Percentiles rank a stretch among this genome's conserved stretches.
These are phyloP conservation scores for Leptodactylus fuscus DNA, from an alignment of 2,113 vertebrate genomes.

Conservation along the genomic window DNA sequence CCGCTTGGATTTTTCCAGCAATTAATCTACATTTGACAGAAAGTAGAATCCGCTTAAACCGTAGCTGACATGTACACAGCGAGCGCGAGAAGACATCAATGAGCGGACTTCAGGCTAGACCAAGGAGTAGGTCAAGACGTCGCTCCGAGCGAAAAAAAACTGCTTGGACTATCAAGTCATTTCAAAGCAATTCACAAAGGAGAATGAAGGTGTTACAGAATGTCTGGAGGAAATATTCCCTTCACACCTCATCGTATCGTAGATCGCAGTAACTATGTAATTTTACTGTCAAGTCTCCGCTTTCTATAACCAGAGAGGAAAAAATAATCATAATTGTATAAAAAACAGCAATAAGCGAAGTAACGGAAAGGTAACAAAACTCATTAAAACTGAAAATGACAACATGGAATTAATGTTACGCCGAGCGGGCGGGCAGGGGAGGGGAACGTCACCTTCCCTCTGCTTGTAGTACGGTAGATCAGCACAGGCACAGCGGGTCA, in stretches of 20 bases:
- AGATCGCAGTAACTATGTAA: slow-evolving; percentile 12
- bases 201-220: slow-evolving; percentile 22
- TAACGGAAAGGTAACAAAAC: neutral
- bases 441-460: neutral
- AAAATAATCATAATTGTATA: neutral
- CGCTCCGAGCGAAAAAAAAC: neutral
- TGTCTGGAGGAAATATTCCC: slow-evolving; percentile 30
- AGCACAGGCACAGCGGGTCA: neutral
- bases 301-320: neutral
- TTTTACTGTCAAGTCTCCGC: slow-evolving; percentile 30
- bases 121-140: slow-evolving; percentile 31
- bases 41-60: neutral
- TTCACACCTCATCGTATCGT: neutral
- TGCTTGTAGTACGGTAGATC: neutral
- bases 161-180: neutral
- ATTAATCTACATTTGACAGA: neutral
- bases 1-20: neutral
- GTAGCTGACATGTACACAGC: neutral
- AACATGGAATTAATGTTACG: slow-evolving; percentile 6
- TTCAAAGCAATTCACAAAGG: neutral
- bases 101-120: neutral
- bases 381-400: slow-evolving; percentile 7
- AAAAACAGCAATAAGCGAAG: neutral
- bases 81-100: neutral
- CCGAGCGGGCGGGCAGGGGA: neutral